These are phyloP conservation scores for Bucorvus abyssinicus DNA, from an alignment of 2,797 vertebrate species.

Conservation along the genomic window DNA sequence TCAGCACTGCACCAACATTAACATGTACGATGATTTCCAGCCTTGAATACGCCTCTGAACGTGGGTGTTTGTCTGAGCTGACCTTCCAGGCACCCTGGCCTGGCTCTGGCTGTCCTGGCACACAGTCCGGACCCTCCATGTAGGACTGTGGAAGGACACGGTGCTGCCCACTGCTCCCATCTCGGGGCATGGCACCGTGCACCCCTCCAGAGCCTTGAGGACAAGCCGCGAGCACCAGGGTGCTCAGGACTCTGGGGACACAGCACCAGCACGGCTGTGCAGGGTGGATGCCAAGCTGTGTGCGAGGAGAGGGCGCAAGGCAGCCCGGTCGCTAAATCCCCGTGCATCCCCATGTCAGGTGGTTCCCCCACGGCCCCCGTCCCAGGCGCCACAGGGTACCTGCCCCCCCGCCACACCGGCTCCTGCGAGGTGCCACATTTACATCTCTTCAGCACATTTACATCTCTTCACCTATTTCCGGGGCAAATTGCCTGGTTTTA, in stretches of 20 bases:
- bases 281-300: background rate
- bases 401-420: fast-evolving
- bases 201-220: fast-evolving
- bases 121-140: fast-evolving
- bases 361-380: fast-evolving
- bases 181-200: fast-evolving
- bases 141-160: fast-evolving
- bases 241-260: fast-evolving
- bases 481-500: conserved; percentile 5
- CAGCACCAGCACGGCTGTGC: fast-evolving
- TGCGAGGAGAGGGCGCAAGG: background rate
- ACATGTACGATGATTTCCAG: background rate
- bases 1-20: background rate
- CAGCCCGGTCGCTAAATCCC: fast-evolving
- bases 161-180: fast-evolving
- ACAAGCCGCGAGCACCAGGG: fast-evolving
- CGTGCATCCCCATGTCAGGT: fast-evolving
- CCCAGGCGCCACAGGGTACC: fast-evolving
- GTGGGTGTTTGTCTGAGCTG: background rate
- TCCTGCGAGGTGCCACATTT: background rate
- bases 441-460: background rate
- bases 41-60: fast-evolving
- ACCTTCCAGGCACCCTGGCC: background rate
- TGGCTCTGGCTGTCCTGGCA: background rate
- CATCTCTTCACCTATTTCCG: background rate